Evolutionary conservation across 2,888 invertebrate genomes (phyloP).

Genomic region (Zhuqinia jingwanae): DNA sequence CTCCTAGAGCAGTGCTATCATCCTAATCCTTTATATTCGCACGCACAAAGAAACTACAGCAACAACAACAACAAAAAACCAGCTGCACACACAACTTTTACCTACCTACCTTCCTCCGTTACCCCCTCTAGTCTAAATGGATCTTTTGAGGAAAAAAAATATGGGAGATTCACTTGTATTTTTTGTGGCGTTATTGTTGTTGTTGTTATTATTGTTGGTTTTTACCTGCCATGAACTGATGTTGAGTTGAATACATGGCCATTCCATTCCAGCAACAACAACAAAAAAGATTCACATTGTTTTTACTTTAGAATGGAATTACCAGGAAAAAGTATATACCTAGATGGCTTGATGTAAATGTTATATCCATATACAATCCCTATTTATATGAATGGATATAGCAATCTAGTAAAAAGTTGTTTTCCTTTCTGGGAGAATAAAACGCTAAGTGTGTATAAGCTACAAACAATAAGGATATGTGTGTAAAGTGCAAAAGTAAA

Average conservation of each 20-base stretch:
- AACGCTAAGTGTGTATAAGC: neutral
- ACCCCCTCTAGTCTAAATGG: neutral
- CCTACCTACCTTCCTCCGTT: too few species aligned
- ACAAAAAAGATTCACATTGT: neutral
- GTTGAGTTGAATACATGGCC: neutral
- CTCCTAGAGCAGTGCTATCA: conserved; percentile 33
- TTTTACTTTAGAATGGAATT: neutral
- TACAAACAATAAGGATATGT: neutral
- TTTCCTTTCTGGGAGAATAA: neutral
- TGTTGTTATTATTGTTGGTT: neutral
- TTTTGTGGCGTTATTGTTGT: too few species aligned
- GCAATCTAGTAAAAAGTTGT: neutral
- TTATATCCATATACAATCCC: neutral
- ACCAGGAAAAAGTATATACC: too few species aligned
- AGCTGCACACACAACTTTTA: too few species aligned
- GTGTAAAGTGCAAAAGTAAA: neutral
- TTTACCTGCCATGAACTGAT: neutral
- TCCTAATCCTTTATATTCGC: conserved; percentile 58
- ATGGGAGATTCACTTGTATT: too few species aligned
- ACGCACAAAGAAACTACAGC: conserved; percentile 1
- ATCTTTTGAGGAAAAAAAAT: neutral
- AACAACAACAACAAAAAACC: neutral
- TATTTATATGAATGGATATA: conserved; percentile 6
- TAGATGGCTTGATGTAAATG: too few species aligned
- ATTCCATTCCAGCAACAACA: conserved; percentile 9